Percentiles rank a stretch among this genome's conserved stretches.
Evolutionary conservation across 2,797 vertebrate genomes (phyloP).

Genomic region (Nasua narica): DNA sequence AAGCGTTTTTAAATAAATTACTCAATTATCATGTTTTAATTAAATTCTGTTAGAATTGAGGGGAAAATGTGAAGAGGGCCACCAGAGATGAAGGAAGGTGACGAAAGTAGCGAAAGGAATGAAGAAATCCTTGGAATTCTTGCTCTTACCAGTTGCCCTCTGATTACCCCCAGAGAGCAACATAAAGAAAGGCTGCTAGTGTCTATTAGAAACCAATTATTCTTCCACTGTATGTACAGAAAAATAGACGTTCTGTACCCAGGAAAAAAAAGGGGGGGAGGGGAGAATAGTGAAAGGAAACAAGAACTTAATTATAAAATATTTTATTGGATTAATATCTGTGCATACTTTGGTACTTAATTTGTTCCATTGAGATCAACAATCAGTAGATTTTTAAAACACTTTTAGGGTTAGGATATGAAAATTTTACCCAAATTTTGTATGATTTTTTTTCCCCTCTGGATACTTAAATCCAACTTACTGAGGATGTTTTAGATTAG

Average conservation of each 20-base stretch:
- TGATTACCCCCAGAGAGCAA: not conserved
- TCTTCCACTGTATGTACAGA: not conserved
- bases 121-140: not conserved
- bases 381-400: not conserved
- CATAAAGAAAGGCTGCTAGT: not conserved
- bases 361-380: not conserved
- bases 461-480: not conserved
- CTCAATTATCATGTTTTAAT: constrained; percentile 3
- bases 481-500: not conserved
- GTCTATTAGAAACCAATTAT: not conserved
- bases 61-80: not conserved
- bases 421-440: not conserved
- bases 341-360: not conserved
- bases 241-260: not conserved
- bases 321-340: not conserved
- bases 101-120: not conserved
- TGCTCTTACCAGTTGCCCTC: not conserved
- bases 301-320: not conserved
- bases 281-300: not conserved
- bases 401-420: not conserved
- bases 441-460: not conserved
- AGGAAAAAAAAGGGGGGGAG: not conserved
- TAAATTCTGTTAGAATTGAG: not conserved
- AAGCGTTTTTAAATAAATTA: constrained; percentile 13
- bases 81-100: not conserved